Percentiles rank a stretch among this genome's conserved stretches.
Conservation (phyloP, 2,113 vertebrate species). For the Guaruba guarouba region DNA sequence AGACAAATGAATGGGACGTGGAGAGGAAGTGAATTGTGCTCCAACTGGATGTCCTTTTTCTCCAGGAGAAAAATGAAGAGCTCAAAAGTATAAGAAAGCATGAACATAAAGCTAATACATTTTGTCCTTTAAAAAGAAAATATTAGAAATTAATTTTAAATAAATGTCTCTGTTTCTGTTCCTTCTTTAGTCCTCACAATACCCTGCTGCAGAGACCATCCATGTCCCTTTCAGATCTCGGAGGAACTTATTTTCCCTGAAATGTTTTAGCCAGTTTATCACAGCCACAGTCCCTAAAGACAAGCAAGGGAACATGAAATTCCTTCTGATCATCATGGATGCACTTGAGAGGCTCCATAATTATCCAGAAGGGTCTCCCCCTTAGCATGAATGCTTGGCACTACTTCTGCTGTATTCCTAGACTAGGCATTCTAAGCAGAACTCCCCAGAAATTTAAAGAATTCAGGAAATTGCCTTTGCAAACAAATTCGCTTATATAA, state of each 20-base stretch:
- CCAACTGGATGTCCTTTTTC: background rate
- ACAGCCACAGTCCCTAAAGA: background rate
- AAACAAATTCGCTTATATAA: background rate
- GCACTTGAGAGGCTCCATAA: background rate
- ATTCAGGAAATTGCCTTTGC: background rate
- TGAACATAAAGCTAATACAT: background rate
- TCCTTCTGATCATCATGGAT: background rate
- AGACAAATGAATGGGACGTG: background rate
- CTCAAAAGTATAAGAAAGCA: background rate
- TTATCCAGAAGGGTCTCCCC: background rate
- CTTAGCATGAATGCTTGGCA: background rate
- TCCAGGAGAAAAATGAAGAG: background rate
- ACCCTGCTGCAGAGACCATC: background rate
- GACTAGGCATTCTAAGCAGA: background rate
- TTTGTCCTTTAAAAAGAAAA: background rate
- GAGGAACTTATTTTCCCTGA: background rate
- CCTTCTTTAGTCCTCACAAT: background rate
- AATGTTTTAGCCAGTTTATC: background rate
- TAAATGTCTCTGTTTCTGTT: background rate
- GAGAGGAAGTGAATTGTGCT: background rate
- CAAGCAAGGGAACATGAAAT: background rate
- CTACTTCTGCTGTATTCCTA: background rate
- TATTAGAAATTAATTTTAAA: background rate
- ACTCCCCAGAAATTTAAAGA: background rate
- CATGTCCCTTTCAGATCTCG: background rate